Conservation (phyloP, 2,797 vertebrate species). For the Pseudocheirus occidentalis region DNA sequence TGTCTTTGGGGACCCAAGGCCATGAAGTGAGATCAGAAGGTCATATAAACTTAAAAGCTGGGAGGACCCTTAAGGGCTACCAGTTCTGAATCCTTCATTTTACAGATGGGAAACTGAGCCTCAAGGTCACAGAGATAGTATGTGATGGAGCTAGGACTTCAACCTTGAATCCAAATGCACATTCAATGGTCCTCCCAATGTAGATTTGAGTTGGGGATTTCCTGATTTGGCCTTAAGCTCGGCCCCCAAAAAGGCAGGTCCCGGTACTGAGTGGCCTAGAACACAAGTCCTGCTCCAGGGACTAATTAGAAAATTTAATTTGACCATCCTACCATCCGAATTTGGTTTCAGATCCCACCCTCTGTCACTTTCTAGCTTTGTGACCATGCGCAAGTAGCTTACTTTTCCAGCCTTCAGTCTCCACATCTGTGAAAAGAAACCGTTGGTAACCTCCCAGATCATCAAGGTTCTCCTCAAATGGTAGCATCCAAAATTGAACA, state of each 20-base stretch:
- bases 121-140: not conserved
- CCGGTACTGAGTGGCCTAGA: not conserved
- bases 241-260: not conserved
- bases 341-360: too few species aligned
- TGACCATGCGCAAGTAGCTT: too few species aligned
- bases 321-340: too few species aligned
- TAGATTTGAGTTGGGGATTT: not conserved
- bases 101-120: slow-evolving; percentile 22
- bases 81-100: not conserved
- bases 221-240: not conserved
- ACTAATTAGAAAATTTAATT: too few species aligned
- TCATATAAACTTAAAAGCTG: not conserved
- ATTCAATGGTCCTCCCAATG: not conserved
- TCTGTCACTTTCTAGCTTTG: too few species aligned
- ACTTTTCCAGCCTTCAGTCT: too few species aligned
- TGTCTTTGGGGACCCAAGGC: not conserved
- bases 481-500: too few species aligned
- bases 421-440: too few species aligned
- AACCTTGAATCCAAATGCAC: not conserved
- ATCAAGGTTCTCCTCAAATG: too few species aligned
- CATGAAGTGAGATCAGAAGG: not conserved
- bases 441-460: too few species aligned
- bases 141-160: not conserved
- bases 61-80: not conserved
- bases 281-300: not conserved